These are phyloP conservation scores for Podabrus alpinus DNA, from an alignment of 2,888 invertebrate species.

Conservation along the genomic window DNA sequence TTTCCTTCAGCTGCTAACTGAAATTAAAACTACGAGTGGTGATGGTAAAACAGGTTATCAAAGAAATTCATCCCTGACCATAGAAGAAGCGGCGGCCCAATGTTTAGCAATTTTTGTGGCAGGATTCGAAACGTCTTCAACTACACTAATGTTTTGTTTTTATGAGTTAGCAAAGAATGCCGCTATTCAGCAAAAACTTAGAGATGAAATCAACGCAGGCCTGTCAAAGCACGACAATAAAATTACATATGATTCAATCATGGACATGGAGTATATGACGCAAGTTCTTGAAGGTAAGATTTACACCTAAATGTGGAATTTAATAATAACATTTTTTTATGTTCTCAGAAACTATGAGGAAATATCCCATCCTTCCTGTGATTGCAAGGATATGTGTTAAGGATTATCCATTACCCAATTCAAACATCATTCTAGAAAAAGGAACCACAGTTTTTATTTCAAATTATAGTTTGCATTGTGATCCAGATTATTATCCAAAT, in stretches of 20 bases:
- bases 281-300: slow-evolving; percentile 51
- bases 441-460: slow-evolving; percentile 38
- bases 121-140: slow-evolving; percentile 58
- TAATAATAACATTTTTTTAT: neutral
- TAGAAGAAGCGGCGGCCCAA: slow-evolving; percentile 48
- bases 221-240: slow-evolving; percentile 44
- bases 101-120: slow-evolving; percentile 56
- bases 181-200: slow-evolving; percentile 54
- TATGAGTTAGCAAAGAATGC: slow-evolving; percentile 40
- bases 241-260: slow-evolving; percentile 53
- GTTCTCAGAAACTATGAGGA: slow-evolving; percentile 47
- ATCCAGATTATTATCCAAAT: slow-evolving; percentile 44
- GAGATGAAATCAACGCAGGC: slow-evolving; percentile 49
- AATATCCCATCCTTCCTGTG: slow-evolving; percentile 45
- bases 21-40: slow-evolving; percentile 25
- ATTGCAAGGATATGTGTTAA: slow-evolving; percentile 40
- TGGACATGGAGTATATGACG: slow-evolving; percentile 56
- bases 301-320: neutral
- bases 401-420: slow-evolving; percentile 37
- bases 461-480: slow-evolving; percentile 42
- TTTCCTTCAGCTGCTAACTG: slow-evolving; percentile 50
- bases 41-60: neutral
- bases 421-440: slow-evolving; percentile 33
- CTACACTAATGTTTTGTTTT: slow-evolving; percentile 49
- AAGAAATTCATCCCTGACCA: slow-evolving; percentile 22